Conservation (phyloP, 2,113 vertebrate genomes). For the Galeopterus variegatus region DNA sequence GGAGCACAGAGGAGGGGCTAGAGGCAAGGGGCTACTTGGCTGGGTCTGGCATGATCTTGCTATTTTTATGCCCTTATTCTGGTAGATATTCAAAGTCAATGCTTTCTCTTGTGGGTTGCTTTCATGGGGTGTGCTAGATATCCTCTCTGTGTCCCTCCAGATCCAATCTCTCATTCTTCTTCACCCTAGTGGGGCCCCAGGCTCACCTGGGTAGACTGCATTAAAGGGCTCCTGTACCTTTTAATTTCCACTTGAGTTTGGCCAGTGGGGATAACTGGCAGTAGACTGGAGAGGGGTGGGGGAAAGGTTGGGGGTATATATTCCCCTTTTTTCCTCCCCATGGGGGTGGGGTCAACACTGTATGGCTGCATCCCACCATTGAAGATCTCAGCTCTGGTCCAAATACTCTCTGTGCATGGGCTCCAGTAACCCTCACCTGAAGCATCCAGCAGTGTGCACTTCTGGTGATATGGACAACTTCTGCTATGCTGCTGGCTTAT, state of each 20-base stretch:
- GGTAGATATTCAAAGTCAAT: neutral
- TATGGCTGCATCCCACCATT: neutral
- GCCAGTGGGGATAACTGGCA: neutral
- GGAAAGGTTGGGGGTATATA: neutral
- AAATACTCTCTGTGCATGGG: neutral
- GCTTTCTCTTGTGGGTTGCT: neutral
- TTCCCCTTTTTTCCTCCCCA: no score
- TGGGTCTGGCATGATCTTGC: neutral
- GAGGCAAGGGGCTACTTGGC: neutral
- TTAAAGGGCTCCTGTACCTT: neutral
- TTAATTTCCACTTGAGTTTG: neutral
- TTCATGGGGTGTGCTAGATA: neutral
- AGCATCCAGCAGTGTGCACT: neutral
- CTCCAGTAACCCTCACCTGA: fast-evolving
- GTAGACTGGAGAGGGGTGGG: neutral
- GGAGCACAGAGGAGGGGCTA: neutral
- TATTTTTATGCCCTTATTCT: neutral
- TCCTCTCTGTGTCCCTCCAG: neutral
- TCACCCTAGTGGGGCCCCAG: neutral
- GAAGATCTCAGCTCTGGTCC: neutral
- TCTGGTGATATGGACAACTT: neutral
- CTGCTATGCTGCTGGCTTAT: neutral
- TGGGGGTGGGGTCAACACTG: neutral
- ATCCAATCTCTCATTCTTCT: neutral
- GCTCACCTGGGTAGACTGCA: neutral